phyloP scores from a whole-genome alignment of 2,888 invertebrate genomes.

The Eupithecia pulchellata region DNA sequence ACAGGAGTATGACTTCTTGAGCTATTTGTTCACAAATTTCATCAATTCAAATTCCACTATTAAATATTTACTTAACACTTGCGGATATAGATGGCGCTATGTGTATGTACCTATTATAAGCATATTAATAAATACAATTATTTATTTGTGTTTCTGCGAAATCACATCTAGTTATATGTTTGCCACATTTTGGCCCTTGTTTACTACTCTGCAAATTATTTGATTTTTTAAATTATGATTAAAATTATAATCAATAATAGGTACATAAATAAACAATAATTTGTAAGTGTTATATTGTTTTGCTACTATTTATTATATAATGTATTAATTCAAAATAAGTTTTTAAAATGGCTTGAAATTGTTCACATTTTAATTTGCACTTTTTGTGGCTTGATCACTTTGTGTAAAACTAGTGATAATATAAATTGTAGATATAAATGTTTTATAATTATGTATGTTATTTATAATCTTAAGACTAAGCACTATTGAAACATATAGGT shows the following conservation, averaged over 20 bases:
- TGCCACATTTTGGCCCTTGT: neutral
- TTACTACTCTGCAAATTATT: neutral
- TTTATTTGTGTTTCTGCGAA: neutral
- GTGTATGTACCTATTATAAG: neutral
- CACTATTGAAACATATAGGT: neutral
- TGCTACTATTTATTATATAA: neutral
- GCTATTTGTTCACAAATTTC: neutral
- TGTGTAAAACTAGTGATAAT: neutral
- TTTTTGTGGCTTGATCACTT: neutral
- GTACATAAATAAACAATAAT: neutral
- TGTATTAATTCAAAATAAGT: neutral
- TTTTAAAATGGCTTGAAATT: neutral
- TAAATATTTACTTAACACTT: neutral
- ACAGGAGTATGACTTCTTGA: conserved; percentile 5
- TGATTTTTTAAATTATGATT: neutral
- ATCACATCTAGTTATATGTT: neutral
- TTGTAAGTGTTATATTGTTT: neutral
- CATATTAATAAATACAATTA: too few relatives aligned
- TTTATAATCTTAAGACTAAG: neutral
- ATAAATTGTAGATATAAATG: neutral
- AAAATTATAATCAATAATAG: neutral
- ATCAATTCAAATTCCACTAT: neutral
- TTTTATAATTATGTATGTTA: neutral
- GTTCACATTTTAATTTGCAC: neutral
- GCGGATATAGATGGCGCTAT: neutral